Percentiles rank a stretch among this genome's conserved stretches.
Evolutionary conservation across 1,140 invertebrate genomes (phyloP).

Genomic region (Cyclargus thomasi): DNA sequence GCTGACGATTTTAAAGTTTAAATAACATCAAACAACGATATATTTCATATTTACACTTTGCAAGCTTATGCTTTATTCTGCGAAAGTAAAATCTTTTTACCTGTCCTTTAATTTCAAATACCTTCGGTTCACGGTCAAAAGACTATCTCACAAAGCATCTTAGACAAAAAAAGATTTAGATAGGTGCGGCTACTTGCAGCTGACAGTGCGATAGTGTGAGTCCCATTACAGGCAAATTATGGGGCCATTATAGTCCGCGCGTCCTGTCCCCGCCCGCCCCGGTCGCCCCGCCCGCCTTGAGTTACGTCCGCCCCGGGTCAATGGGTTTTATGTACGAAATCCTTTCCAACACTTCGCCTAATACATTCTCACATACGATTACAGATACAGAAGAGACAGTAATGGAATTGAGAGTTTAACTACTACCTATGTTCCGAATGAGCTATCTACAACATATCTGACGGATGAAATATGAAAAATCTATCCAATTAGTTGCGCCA

Average conservation of each 20-base stretch:
- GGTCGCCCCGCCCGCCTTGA: constrained; percentile 42
- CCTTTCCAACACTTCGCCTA: constrained; percentile 38
- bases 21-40: too few species aligned
- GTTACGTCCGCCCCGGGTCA: constrained; percentile 58
- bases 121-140: background rate
- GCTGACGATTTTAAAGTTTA: too few species aligned
- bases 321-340: constrained; percentile 64
- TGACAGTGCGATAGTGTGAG: constrained; percentile 71
- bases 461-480: too few species aligned
- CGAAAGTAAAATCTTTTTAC: too few species aligned
- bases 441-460: too few species aligned
- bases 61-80: too few species aligned
- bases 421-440: too few species aligned
- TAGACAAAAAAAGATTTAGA: constrained; percentile 17
- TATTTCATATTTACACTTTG: too few species aligned
- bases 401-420: too few species aligned
- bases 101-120: background rate
- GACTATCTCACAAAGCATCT: constrained; percentile 10
- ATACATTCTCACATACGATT: constrained; percentile 18
- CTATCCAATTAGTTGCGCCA: too few species aligned
- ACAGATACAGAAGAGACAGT: constrained; percentile 8
- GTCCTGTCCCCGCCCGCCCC: constrained; percentile 45
- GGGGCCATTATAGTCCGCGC: constrained; percentile 66
- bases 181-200: constrained; percentile 31
- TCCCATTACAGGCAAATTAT: constrained; percentile 72